Evolutionary conservation across 2,888 invertebrate species (phyloP), one percentile per base, ranked within the genome.

Genomic region (Antitype chi): DNA sequence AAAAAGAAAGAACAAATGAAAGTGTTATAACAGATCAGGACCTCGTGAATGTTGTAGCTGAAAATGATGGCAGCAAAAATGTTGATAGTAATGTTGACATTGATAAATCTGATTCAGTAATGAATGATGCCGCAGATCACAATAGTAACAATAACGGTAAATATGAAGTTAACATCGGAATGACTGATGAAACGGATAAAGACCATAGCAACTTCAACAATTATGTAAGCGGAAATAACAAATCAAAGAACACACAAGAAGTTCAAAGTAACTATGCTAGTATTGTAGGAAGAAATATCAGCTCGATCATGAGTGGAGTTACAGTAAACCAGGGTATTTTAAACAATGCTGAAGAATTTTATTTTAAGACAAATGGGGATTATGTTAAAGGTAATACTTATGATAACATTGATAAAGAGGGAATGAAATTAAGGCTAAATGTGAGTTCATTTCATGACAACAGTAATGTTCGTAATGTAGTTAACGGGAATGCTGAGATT

Each of bases 41-140:
- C 11, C 20, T 68, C 1, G 20, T 63, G 1, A 63, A 25, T 1
- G 7, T 4, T 47, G 13, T 43, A 43, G 43, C 13, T 28, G 20
- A 64, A 55, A 78, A 62, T 53, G 0, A 60, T n/a, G 13, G n/a
- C n/a, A 20, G 9, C 13, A 43, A 52, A 25, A 81, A 81, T n/a
- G 17, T 20, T 15, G 60, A 70, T 52, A 67, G 32, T 82, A 53
- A 32, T 55, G 1, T 25, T 47, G 64, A 60, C 9, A 59, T 64
- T 15, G 15, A 23, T 49, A 9, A 23, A 49, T 38, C 52, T 17
- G 28, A 13, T 25, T 23, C n/a, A 43, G 13, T n/a, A 25, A 23
- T 23, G 3, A 68, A 57, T 25, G 20, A 52, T 43, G 32, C 23
- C 5, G 7, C 23, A 43, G 11, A 25, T 11, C 28, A 17, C 11